Evolutionary conservation across 2,888 invertebrate species (phyloP), one percentile per base, ranked within the genome.

Genomic region (Philereme vetulata): DNA sequence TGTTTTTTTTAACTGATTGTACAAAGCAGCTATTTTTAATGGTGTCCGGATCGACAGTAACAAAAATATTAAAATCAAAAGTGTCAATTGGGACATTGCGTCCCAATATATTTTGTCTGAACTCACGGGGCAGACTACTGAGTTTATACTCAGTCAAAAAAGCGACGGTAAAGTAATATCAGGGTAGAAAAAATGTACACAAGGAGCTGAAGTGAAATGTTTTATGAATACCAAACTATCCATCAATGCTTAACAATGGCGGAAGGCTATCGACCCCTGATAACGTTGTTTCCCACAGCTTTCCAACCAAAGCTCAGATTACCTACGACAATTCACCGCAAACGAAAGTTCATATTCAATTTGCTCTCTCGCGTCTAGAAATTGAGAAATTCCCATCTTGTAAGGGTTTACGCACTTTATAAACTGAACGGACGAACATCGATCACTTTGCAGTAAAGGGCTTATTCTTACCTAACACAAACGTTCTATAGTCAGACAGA

Each of bases 291-390:
- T 70, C 75, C 67, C 71, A 66, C 66, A 70, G 67, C 77, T 81
- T 80, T 79, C 79, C 68, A 74, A 72, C 66, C 71, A 51, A 64
- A 66, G 70, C 66, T 68, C 57, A 67, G 67, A 78, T 77, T 76
- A n/a, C n/a, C n/a, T n/a, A 78, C 74, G 71, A 69, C 75, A 76
- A 75, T 81, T 76, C 76, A 74, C 80, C 75, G 62, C 73, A 77
- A 81, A 79, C 72, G 83, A 85, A 82, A 84, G 82, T 82, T 80
- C 80, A 80, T 80, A 83, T 85, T 82, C 81, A 85, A 85, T 85
- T 83, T 80, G 75, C 76, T 68, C 72, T 75, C 72, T 72, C 61
- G 65, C 70, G 64, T 70, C 68, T 80, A 71, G 77, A 82, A 80
- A 83, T 58, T 61, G 61, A 74, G 80, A 82, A 62, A 54, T 80